phyloP scores from a whole-genome alignment of 2,888 invertebrate species.

The Dascillus cervinus region DNA sequence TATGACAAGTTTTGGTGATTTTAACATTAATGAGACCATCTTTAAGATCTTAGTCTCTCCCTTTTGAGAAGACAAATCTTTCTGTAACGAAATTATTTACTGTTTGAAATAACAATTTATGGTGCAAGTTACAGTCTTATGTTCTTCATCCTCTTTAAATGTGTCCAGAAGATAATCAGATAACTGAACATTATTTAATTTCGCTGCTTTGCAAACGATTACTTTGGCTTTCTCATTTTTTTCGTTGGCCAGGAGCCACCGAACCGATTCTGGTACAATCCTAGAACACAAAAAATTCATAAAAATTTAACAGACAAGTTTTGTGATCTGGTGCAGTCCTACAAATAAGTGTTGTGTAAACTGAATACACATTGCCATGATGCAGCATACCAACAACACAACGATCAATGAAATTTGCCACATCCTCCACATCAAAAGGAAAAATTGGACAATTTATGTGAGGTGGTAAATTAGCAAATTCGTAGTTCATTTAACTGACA shows the following conservation, averaged over 20 bases:
- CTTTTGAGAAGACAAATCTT: no score
- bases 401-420: no score
- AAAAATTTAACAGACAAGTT: no score
- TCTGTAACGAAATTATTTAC: background rate
- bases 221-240: conserved; percentile 47
- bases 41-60: conserved; percentile 34
- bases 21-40: conserved; percentile 41
- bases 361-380: no score
- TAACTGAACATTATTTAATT: conserved; percentile 46
- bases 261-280: conserved; percentile 56
- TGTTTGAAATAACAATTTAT: background rate
- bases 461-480: no score
- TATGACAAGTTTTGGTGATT: conserved; percentile 41
- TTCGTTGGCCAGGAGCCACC: conserved; percentile 56
- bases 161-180: conserved; percentile 41
- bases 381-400: no score
- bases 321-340: background rate
- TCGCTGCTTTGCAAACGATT: conserved; percentile 51
- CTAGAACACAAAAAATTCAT: conserved; percentile 27
- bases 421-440: no score
- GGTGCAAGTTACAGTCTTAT: background rate
- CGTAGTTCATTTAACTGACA: no score
- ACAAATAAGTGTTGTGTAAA: no score
- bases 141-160: conserved; percentile 32
- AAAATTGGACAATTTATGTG: no score